Evolutionary conservation across 2,113 vertebrate genomes (phyloP).

Genomic region (Benitochromis conjunctus): DNA sequence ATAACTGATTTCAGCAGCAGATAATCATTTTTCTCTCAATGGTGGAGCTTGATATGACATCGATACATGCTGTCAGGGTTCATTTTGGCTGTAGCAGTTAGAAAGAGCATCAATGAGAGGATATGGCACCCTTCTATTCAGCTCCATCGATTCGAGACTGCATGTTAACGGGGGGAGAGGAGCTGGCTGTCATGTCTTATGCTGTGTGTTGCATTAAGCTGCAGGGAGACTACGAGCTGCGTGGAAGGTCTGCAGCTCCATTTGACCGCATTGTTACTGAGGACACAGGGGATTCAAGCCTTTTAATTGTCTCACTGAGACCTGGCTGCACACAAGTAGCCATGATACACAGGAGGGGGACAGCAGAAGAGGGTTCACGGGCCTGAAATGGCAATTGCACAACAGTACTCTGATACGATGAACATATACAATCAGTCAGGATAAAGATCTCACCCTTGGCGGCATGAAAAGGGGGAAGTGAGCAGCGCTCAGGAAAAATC

Average conservation of each 20-base stretch:
- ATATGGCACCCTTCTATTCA: constrained; percentile 57
- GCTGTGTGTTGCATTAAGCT: constrained; percentile 35
- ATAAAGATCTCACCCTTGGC: constrained; percentile 96
- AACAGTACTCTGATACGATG: constrained; percentile 82
- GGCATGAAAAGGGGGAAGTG: constrained; percentile 89
- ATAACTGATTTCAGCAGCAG: constrained; percentile 97
- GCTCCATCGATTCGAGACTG: constrained; percentile 53
- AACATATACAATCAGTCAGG: constrained; percentile 89
- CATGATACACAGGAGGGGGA: constrained; percentile 79
- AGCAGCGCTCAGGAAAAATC: constrained; percentile 94
- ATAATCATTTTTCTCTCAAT: constrained; percentile 85
- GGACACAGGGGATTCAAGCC: constrained; percentile 74
- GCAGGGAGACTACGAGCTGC: background rate
- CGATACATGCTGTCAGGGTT: constrained; percentile 82
- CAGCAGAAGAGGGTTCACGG: constrained; percentile 42
- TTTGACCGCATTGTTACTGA: constrained; percentile 70
- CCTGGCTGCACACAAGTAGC: constrained; percentile 72
- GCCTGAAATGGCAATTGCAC: constrained; percentile 81
- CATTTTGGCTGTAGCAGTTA: constrained; percentile 64
- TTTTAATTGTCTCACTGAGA: constrained; percentile 84
- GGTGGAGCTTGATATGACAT: constrained; percentile 86
- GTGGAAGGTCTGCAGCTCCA: constrained; percentile 47
- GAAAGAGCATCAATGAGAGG: constrained; percentile 30
- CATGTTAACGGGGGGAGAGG: constrained; percentile 25
- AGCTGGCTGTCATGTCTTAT: constrained; percentile 39